Evolutionary conservation across 2,888 invertebrate species (phyloP).

Genomic region (Ormyrus rosae): DNA sequence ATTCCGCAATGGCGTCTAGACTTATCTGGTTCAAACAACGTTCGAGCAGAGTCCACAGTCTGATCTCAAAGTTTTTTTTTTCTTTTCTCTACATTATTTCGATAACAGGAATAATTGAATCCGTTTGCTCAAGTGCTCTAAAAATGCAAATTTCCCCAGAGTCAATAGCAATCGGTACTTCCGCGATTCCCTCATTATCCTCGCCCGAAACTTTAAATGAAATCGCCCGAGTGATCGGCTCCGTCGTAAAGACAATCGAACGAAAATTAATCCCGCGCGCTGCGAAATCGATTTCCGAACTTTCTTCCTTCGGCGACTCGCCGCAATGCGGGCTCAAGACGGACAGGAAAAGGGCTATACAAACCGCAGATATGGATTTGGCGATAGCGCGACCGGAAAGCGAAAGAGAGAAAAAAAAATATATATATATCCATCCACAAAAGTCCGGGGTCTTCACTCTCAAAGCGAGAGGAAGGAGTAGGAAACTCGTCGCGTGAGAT

Average conservation of each 20-base stretch:
- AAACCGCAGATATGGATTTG: slow-evolving; percentile 23
- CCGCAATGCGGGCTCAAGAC: not conserved
- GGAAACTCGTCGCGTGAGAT: not conserved
- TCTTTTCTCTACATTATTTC: too few relatives aligned
- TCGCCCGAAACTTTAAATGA: slow-evolving; percentile 8
- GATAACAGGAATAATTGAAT: too few relatives aligned
- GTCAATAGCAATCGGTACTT: too few relatives aligned
- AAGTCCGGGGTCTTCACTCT: too few relatives aligned
- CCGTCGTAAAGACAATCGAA: not conserved
- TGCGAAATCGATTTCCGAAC: slow-evolving; percentile 4
- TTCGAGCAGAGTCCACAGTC: too few relatives aligned
- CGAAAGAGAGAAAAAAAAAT: not conserved
- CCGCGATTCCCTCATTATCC: not conserved
- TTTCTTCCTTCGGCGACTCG: not conserved
- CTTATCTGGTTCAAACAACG: too few relatives aligned
- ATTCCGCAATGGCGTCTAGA: too few relatives aligned
- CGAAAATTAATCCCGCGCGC: slow-evolving; percentile 16
- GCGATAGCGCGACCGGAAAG: slow-evolving; percentile 1
- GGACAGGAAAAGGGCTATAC: not conserved
- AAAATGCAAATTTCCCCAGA: too few relatives aligned
- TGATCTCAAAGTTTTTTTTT: too few relatives aligned
- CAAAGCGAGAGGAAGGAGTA: not conserved
- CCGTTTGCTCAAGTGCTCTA: too few relatives aligned
- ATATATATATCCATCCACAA: not conserved
- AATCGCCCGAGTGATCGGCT: not conserved